phyloP scores from a whole-genome alignment of 2,113 vertebrate genomes.

The Tauraco erythrolophus region DNA sequence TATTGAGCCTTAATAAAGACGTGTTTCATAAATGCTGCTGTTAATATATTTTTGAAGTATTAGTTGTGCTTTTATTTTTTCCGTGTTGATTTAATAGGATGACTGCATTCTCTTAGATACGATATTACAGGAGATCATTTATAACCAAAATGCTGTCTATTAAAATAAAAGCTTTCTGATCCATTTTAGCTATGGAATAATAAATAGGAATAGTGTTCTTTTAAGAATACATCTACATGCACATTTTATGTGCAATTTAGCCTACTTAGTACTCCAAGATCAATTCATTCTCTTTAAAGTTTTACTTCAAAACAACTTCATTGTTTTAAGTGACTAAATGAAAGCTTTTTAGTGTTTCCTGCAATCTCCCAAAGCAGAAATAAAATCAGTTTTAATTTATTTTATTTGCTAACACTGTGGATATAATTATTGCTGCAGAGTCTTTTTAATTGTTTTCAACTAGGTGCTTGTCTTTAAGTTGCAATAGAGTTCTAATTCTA shows the following conservation, averaged over 20 bases:
- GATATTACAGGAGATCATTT: neutral
- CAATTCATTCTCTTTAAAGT: slow-evolving; percentile 76
- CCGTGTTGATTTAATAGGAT: neutral
- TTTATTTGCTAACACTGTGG: slow-evolving; percentile 85
- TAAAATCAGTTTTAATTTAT: slow-evolving; percentile 89
- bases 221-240: slow-evolving; percentile 44
- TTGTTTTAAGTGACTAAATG: slow-evolving; percentile 78
- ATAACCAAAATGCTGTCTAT: neutral
- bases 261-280: slow-evolving; percentile 24
- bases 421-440: slow-evolving; percentile 83
- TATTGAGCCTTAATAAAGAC: neutral
- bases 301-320: slow-evolving; percentile 77
- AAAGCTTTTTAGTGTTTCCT: slow-evolving; percentile 80
- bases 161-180: neutral
- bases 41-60: neutral
- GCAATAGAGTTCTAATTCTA: slow-evolving; percentile 78
- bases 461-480: slow-evolving; percentile 84
- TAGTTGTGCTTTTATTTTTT: neutral
- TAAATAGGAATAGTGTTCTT: neutral
- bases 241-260: slow-evolving; percentile 60
- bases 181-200: neutral
- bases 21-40: neutral
- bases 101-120: neutral
- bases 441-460: slow-evolving; percentile 87
- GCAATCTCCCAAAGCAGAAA: slow-evolving; percentile 82